Conservation (phyloP, 2,113 vertebrate genomes). For the Hypocryptadius cinnamomeus region DNA sequence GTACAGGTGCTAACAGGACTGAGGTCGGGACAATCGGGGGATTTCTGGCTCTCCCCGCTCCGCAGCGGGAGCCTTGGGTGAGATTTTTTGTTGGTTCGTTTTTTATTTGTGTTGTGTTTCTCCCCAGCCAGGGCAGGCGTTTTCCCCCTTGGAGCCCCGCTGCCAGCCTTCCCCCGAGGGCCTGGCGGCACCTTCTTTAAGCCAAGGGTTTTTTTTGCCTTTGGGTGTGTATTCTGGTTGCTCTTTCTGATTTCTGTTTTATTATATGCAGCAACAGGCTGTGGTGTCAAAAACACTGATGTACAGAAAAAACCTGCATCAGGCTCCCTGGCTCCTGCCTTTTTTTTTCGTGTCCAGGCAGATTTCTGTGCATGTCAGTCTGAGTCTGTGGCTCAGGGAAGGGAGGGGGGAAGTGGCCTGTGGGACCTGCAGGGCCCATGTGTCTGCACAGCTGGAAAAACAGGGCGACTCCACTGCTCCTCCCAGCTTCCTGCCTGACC, state of each 20-base stretch:
- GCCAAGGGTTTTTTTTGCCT: constrained; percentile 64
- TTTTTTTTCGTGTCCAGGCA: not conserved
- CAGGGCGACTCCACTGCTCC: not conserved
- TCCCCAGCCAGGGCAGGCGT: constrained; percentile 49
- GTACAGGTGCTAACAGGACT: constrained; percentile 96
- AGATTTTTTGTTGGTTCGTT: constrained; percentile 17
- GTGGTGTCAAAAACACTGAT: constrained; percentile 79
- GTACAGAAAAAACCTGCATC: constrained; percentile 76
- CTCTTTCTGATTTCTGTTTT: constrained; percentile 71
- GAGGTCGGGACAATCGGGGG: constrained; percentile 68
- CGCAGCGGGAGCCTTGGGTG: constrained; percentile 33
- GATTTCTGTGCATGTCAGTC: not conserved
- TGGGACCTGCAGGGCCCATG: not conserved
- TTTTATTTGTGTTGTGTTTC: constrained; percentile 73
- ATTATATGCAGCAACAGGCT: constrained; percentile 72
- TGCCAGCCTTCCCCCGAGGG: not conserved
- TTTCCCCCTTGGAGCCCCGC: constrained; percentile 36
- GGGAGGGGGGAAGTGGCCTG: not conserved
- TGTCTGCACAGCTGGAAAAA: not conserved
- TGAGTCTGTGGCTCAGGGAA: not conserved
- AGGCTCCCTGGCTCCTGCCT: constrained; percentile 64
- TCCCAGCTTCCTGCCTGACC: not conserved
- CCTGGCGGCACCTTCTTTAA: constrained; percentile 1
- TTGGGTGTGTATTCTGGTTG: constrained; percentile 72
- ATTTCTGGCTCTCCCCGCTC: constrained; percentile 48